Conservation (phyloP, 2,888 invertebrate species). For the Mythimna impura region DNA sequence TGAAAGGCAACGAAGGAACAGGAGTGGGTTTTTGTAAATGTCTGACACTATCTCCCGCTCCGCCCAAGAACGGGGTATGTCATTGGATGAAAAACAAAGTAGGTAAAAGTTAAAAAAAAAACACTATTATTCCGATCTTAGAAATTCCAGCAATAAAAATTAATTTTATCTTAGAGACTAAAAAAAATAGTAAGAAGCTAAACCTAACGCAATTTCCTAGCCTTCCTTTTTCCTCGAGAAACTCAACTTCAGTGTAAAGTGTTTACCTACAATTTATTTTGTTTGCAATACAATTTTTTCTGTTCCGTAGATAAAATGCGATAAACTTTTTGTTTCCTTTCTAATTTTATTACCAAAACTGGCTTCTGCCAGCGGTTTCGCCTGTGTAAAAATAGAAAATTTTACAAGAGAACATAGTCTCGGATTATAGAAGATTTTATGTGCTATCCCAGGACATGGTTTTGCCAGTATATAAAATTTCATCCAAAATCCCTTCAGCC, state of each 20-base stretch:
- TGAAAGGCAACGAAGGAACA: too few relatives aligned
- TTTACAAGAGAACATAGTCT: too few relatives aligned
- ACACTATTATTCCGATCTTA: too few relatives aligned
- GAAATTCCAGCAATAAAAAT: constrained; percentile 10
- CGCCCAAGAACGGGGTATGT: too few relatives aligned
- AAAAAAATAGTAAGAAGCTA: constrained; percentile 13
- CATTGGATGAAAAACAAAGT: too few relatives aligned
- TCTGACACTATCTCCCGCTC: too few relatives aligned
- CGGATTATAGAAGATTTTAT: background rate
- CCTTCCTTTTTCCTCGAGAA: constrained; percentile 2
- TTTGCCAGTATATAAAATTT: too few relatives aligned
- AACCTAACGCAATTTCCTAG: constrained; percentile 38
- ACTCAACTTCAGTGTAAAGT: constrained; percentile 15
- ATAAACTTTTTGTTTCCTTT: background rate
- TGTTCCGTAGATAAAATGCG: background rate
- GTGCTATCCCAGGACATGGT: background rate
- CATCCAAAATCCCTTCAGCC: background rate
- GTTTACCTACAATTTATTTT: constrained; percentile 16
- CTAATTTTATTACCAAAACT: background rate
- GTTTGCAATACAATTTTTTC: constrained; percentile 4
- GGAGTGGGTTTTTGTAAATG: too few relatives aligned
- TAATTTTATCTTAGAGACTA: constrained; percentile 14
- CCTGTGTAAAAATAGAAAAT: background rate
- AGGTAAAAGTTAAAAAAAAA: too few relatives aligned
- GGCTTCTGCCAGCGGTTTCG: background rate